Evolutionary conservation across 2,888 invertebrate species (phyloP), one percentile per base, ranked within the genome.

Genomic region (Emesis russula): DNA sequence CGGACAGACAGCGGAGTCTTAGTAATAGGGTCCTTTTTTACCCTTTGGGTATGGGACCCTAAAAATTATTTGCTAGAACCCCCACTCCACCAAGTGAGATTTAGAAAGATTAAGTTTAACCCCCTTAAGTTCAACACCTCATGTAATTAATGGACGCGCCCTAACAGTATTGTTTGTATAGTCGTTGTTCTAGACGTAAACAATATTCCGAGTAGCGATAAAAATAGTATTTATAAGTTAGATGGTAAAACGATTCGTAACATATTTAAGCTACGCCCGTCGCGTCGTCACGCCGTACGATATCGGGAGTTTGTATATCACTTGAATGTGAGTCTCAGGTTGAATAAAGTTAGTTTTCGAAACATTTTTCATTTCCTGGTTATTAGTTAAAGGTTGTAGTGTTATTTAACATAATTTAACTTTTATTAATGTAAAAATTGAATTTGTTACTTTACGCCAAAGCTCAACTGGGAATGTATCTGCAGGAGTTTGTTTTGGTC

Each of bases 381-480:
- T 70, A 70, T 36, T 15, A 68, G 11, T 68, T 68, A 68, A 31
- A 13, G 25, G 66, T 66, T 66, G 66, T 15, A 70, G 70, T 70
- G 5, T 36, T 70, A 15, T 70, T 70, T 70, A 70, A 70, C 70
- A 33, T 70, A 15, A 70, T 70, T 70, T 15, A 70, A 70, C 36
- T 70, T 70, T 70, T 33, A n/a, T 36, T 33, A 36, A 15, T 70
- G 33, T 33, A 70, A 70, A 68, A 36, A 70, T 70, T 36, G 33
- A 75, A 75, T 13, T 83, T 88, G 79, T 83, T 93, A 83, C 91
- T 95, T 92, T 96, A 93, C 96, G 96, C 97, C 96, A 97, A 97
- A 97, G 97, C 97, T 97, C 97, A 97, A 97, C 36, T 36, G 13
- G 58, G 53, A 44, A 25, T 68, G 33, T 70, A 48, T 70, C 11